Percentiles rank a stretch among this genome's conserved stretches.
These are phyloP conservation scores for Lasioglossum oenotherae DNA, from an alignment of 2,888 invertebrate genomes.

Conservation along the genomic window DNA sequence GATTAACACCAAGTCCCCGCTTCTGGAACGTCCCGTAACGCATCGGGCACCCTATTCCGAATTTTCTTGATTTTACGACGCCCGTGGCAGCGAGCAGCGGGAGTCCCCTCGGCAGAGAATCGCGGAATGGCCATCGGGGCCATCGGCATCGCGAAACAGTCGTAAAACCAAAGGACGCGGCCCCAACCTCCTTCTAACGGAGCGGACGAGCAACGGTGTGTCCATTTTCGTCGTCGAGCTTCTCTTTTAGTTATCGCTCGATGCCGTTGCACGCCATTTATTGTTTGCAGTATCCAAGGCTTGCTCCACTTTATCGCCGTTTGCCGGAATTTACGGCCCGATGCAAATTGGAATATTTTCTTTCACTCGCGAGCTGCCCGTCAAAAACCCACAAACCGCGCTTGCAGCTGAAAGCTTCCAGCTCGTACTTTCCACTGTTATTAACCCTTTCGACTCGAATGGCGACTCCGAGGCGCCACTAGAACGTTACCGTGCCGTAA, in stretches of 20 bases:
- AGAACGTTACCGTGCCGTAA: neutral
- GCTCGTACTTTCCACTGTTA: neutral
- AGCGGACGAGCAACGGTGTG: neutral
- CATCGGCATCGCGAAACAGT: constrained; percentile 29
- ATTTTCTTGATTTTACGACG: constrained; percentile 4
- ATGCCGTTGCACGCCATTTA: neutral
- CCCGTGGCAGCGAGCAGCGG: neutral
- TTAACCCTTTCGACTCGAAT: neutral
- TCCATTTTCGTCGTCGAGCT: constrained; percentile 11
- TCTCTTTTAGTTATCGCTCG: constrained; percentile 12
- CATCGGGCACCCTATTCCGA: neutral
- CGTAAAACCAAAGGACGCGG: constrained; percentile 38
- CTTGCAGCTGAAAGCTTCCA: neutral
- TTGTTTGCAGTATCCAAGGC: neutral
- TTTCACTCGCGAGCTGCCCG: neutral
- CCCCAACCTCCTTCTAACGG: constrained; percentile 21
- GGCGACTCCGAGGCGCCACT: constrained; percentile 2
- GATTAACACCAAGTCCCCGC: neutral
- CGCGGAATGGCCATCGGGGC: constrained; percentile 8
- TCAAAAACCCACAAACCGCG: neutral
- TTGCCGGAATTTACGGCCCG: constrained; percentile 15
- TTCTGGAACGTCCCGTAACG: constrained; percentile 5
- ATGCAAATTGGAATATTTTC: constrained; percentile 1
- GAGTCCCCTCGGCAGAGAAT: neutral
- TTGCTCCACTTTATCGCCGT: constrained; percentile 10